Conservation (phyloP, 2,113 vertebrate genomes). For the Nipponia nippon region DNA sequence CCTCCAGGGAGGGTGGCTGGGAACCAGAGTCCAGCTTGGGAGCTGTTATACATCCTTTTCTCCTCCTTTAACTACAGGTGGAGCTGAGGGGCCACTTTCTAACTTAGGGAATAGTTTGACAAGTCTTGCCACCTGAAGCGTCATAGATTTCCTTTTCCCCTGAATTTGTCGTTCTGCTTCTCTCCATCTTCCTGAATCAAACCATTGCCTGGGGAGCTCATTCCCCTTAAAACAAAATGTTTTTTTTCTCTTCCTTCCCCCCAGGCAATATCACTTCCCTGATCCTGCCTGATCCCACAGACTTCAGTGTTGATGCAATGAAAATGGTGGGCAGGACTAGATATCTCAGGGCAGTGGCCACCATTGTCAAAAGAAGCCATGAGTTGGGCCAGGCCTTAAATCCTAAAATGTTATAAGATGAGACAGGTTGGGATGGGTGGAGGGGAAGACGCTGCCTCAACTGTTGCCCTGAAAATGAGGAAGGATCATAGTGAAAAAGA, state of each 20-base stretch:
- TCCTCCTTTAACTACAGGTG: neutral
- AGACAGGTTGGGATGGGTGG: neutral
- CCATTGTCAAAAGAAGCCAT: neutral
- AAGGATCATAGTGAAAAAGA: neutral
- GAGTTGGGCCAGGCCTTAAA: neutral
- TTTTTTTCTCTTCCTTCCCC: neutral
- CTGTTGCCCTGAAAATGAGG: neutral
- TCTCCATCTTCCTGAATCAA: neutral
- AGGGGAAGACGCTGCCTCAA: neutral
- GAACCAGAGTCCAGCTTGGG: neutral
- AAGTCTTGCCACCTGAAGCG: neutral
- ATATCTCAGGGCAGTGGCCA: neutral
- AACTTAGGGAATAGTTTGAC: neutral
- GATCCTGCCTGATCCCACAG: neutral
- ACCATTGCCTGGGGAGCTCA: neutral
- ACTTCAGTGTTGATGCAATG: neutral
- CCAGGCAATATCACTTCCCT: neutral
- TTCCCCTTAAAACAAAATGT: neutral
- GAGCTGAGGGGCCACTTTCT: neutral
- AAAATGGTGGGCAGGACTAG: neutral
- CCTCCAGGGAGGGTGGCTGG: neutral
- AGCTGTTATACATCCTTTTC: neutral
- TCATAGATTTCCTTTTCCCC: neutral
- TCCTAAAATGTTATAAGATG: neutral
- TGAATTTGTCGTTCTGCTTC: neutral